These are phyloP conservation scores for Leptinotarsa haldemani DNA, from an alignment of 2,888 invertebrate species.

Conservation along the genomic window DNA sequence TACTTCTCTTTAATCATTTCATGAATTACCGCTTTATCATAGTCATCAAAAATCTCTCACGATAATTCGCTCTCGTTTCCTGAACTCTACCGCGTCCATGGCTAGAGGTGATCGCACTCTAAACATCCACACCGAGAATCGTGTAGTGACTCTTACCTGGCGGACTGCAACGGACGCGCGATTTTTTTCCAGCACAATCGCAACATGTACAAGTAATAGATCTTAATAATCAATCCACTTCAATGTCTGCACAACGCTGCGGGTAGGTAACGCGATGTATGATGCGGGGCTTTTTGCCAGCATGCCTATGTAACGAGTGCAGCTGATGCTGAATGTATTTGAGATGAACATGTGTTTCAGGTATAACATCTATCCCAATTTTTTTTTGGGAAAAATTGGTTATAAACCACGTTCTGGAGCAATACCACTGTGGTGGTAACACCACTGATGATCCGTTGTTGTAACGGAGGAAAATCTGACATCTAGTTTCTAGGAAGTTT, in stretches of 20 bases:
- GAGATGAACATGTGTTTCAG: not conserved
- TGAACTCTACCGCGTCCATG: not conserved
- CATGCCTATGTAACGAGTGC: slow-evolving; percentile 16
- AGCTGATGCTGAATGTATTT: not conserved
- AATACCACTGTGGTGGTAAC: no score
- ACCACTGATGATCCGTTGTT: no score
- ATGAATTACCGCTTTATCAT: not conserved
- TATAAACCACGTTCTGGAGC: no score
- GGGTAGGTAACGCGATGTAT: not conserved
- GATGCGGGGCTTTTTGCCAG: slow-evolving; percentile 14
- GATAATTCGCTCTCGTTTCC: not conserved
- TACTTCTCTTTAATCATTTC: not conserved
- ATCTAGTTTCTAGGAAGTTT: no score
- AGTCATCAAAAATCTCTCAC: slow-evolving; percentile 3
- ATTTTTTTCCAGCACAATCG: not conserved
- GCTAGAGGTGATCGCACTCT: slow-evolving; percentile 8
- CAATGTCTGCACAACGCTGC: slow-evolving; percentile 7
- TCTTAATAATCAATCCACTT: slow-evolving; percentile 26
- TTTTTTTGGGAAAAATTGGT: no score
- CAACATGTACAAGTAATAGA: slow-evolving; percentile 21
- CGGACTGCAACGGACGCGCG: not conserved
- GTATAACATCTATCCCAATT: no score
- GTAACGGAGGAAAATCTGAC: no score
- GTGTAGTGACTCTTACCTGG: not conserved
- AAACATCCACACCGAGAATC: slow-evolving; percentile 9